Evolutionary conservation across 1,140 invertebrate genomes (phyloP).

Genomic region (Caenorhabditis briggsae): DNA sequence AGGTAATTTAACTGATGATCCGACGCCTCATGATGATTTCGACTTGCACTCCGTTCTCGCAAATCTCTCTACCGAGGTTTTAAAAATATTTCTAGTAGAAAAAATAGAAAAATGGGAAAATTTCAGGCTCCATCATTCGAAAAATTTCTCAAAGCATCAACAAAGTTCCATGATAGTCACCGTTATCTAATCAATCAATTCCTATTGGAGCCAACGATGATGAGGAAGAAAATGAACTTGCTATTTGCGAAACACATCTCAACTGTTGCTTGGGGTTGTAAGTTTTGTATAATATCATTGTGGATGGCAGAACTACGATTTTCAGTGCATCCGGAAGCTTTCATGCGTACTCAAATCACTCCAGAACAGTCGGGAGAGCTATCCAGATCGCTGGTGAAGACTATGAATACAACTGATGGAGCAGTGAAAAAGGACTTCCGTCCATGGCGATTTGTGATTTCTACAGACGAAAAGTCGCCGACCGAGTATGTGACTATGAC

Average conservation of each 20-base stretch:
- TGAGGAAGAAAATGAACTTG: conserved; percentile 12
- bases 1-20: too few relatives aligned
- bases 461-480: conserved; percentile 6
- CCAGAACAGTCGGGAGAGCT: background rate
- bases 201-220: background rate
- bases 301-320: background rate
- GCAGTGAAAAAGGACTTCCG: background rate
- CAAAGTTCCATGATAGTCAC: conserved; percentile 5
- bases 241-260: background rate
- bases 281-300: background rate
- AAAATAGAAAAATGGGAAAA: background rate
- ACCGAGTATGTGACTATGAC: conserved; percentile 26
- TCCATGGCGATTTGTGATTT: conserved; percentile 27
- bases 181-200: conserved; percentile 21
- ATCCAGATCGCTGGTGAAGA: background rate
- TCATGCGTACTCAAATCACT: background rate
- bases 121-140: background rate
- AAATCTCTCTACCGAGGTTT: background rate
- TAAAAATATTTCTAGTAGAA: background rate
- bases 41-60: background rate
- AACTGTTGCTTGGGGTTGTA: background rate
- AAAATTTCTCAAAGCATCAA: background rate
- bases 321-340: conserved; percentile 7
- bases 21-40: background rate
- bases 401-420: conserved; percentile 6